Evolutionary conservation across 2,888 invertebrate genomes (phyloP).

Genomic region (Tridacna gigas): DNA sequence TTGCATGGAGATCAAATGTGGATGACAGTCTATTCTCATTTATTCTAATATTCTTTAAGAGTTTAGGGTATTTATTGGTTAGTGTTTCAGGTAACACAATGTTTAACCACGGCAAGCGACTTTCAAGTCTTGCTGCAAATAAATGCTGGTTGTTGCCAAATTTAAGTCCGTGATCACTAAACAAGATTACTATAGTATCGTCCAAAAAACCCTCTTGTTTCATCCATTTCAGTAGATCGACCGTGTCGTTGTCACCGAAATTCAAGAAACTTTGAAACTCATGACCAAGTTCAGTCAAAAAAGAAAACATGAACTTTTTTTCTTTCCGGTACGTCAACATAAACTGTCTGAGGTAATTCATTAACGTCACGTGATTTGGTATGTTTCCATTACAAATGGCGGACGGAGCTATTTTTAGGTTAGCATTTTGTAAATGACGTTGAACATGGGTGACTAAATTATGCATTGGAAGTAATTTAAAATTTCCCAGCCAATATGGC

Average conservation of each 20-base stretch:
- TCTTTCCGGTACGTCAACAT: slow-evolving; percentile 88
- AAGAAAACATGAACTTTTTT: slow-evolving; percentile 93
- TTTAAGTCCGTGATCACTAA: slow-evolving; percentile 95
- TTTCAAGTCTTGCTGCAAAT: slow-evolving; percentile 95
- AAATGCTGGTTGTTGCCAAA: slow-evolving; percentile 93
- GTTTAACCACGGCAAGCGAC: slow-evolving; percentile 94
- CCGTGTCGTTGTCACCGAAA: slow-evolving; percentile 90
- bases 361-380: slow-evolving; percentile 87
- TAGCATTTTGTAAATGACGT: slow-evolving; percentile 47
- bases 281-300: slow-evolving; percentile 95
- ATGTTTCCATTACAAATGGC: slow-evolving; percentile 88
- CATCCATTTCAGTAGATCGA: slow-evolving; percentile 87
- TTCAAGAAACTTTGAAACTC: slow-evolving; percentile 92
- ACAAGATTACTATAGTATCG: slow-evolving; percentile 92
- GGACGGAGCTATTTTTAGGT: slow-evolving; percentile 44
- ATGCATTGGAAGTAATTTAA: slow-evolving; percentile 41
- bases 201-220: slow-evolving; percentile 88
- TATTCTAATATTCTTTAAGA: slow-evolving; percentile 87
- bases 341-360: slow-evolving; percentile 86
- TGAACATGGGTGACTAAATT: slow-evolving; percentile 38
- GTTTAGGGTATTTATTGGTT: slow-evolving; percentile 87
- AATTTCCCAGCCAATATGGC: slow-evolving; percentile 51
- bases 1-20: slow-evolving; percentile 94
- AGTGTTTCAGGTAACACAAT: slow-evolving; percentile 91
- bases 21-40: slow-evolving; percentile 91